Percentiles rank a stretch among this genome's conserved stretches.
Evolutionary conservation across 1,140 invertebrate genomes (phyloP).

Genomic region (Papilio xuthus): DNA sequence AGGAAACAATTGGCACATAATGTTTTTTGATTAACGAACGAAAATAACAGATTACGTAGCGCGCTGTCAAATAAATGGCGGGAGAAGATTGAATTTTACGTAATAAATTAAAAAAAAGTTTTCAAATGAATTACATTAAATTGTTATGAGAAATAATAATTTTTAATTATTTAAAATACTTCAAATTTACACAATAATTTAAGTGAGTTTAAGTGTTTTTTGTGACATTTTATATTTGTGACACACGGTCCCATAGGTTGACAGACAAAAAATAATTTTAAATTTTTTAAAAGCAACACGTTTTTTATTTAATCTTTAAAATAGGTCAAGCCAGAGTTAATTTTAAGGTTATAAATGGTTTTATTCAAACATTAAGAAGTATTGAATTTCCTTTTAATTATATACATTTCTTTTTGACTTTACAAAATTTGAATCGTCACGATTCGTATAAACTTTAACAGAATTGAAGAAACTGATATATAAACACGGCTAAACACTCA

Average conservation of each 20-base stretch:
- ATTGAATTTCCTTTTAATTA: too few species aligned
- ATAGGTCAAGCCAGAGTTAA: too few species aligned
- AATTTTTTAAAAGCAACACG: too few species aligned
- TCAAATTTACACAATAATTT: not conserved
- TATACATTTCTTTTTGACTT: not conserved
- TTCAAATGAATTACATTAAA: not conserved
- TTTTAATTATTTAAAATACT: not conserved
- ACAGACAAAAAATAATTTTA: not conserved
- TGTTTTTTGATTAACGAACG: slow-evolving; percentile 19
- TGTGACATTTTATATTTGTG: not conserved
- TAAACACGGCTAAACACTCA: too few species aligned
- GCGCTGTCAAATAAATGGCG: slow-evolving; percentile 7
- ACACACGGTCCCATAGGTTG: not conserved
- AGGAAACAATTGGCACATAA: not conserved
- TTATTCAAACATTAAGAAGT: too few species aligned
- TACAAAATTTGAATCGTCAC: not conserved
- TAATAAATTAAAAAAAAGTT: not conserved
- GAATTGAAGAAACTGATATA: not conserved
- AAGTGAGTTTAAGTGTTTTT: not conserved
- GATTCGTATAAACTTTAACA: not conserved
- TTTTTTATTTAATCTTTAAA: too few species aligned
- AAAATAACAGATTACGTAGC: not conserved
- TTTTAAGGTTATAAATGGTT: too few species aligned
- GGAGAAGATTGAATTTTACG: not conserved
- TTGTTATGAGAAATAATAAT: too few species aligned